These are phyloP conservation scores for Coleophora flavipennella DNA, from an alignment of 2,888 invertebrate genomes.

Conservation along the genomic window DNA sequence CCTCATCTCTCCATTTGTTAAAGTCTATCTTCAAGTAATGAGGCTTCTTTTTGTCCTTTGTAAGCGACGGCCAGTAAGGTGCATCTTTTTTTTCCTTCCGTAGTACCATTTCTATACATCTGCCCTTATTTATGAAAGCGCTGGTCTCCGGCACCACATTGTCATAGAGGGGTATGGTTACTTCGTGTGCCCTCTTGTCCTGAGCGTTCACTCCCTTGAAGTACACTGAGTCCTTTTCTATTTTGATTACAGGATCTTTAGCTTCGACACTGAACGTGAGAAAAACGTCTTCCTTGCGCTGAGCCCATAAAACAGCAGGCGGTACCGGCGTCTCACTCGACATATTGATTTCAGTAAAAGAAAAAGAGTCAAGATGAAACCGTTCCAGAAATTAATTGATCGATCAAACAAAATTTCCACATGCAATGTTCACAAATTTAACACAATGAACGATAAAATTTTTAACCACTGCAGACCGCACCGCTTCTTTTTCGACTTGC, in stretches of 20 bases:
- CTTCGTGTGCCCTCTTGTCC: conserved; percentile 88
- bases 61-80: conserved; percentile 90
- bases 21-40: conserved; percentile 98
- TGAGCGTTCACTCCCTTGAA: conserved; percentile 90
- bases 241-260: conserved; percentile 86
- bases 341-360: conserved; percentile 23
- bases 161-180: conserved; percentile 87
- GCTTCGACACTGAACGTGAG: conserved; percentile 94
- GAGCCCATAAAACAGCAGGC: conserved; percentile 95
- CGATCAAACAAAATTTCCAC: conserved; percentile 1
- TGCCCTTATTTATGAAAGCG: conserved; percentile 78
- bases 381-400: background rate
- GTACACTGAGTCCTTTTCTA: conserved; percentile 80
- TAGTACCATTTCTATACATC: conserved; percentile 83
- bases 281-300: conserved; percentile 85
- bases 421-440: conserved; percentile 4
- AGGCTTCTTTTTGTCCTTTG: conserved; percentile 89
- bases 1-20: conserved; percentile 98
- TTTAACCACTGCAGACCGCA: too few relatives aligned
- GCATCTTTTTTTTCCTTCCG: conserved; percentile 80
- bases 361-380: background rate
- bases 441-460: conserved; percentile 17
- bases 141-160: conserved; percentile 87
- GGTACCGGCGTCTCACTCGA: conserved; percentile 72
- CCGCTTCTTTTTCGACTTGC: too few relatives aligned